phyloP scores from a whole-genome alignment of 2,888 invertebrate genomes.

The Pachydiplax longipennis region DNA sequence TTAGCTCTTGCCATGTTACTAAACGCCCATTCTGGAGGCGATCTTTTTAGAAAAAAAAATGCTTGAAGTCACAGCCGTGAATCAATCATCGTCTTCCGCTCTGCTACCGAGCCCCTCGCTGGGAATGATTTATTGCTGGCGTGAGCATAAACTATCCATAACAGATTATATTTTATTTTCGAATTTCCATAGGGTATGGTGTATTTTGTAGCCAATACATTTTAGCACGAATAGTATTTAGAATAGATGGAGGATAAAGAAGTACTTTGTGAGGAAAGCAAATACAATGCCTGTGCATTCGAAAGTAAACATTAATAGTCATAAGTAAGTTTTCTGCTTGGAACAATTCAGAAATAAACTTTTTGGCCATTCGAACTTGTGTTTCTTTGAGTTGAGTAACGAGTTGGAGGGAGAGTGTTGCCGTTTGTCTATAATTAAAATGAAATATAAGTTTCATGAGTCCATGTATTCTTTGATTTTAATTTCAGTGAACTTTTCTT shows the following conservation, averaged over 20 bases:
- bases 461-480: too few species aligned
- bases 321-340: not conserved
- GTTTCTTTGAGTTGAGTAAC: too few species aligned
- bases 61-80: not conserved
- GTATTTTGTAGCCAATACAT: not conserved
- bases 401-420: too few species aligned
- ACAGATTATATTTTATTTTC: slow-evolving; percentile 27
- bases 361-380: too few species aligned
- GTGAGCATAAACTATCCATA: slow-evolving; percentile 27
- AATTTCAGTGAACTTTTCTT: too few species aligned
- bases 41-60: not conserved
- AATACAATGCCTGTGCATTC: not conserved
- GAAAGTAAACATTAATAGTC: not conserved
- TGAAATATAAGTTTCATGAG: too few species aligned
- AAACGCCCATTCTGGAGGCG: slow-evolving; percentile 25
- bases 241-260: not conserved
- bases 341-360: too few species aligned
- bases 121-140: slow-evolving; percentile 19
- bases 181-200: not conserved
- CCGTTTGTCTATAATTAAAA: too few species aligned
- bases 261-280: too few species aligned
- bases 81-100: slow-evolving; percentile 25
- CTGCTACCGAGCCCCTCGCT: slow-evolving; percentile 10
- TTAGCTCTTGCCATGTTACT: not conserved
- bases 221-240: not conserved